phyloP scores from a whole-genome alignment of 2,113 vertebrate species.

The zebrafish (Danio rerio) region DNA sequence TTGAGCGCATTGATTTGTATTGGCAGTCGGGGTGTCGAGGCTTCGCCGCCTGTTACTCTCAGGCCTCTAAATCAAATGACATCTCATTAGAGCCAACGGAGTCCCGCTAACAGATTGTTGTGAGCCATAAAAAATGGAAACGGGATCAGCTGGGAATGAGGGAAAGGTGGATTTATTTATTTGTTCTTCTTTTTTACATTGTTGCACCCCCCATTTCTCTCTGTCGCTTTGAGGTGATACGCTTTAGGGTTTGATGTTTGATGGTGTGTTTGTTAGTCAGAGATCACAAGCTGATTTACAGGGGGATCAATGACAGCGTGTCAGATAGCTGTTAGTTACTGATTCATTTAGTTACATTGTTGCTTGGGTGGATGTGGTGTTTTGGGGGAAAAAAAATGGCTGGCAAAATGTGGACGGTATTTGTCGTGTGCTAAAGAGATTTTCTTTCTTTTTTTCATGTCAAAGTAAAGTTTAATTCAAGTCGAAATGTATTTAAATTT shows the following conservation, averaged over 20 bases:
- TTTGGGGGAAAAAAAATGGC: not conserved
- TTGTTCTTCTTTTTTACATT: not conserved
- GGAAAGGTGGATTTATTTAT: constrained; percentile 60
- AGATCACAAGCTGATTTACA: constrained; percentile 18
- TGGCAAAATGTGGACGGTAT: not conserved
- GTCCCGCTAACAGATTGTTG: constrained; percentile 71
- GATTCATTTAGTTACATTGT: not conserved
- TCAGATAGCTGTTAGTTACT: not conserved
- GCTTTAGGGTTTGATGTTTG: constrained; percentile 31
- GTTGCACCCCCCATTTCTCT: not conserved
- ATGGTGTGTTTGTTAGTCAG: constrained; percentile 9
- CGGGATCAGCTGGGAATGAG: constrained; percentile 62
- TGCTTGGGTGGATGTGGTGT: not conserved
- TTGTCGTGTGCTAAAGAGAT: not conserved
- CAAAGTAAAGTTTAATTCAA: too few species aligned
- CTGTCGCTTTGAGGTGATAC: not conserved
- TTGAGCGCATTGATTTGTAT: constrained; percentile 83
- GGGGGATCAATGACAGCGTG: constrained; percentile 27
- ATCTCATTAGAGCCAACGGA: constrained; percentile 78
- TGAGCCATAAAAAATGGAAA: constrained; percentile 73
- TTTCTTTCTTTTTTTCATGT: not conserved
- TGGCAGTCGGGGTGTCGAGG: constrained; percentile 58
- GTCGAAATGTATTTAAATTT: too few species aligned
- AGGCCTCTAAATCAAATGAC: constrained; percentile 81
- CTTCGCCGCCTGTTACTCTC: constrained; percentile 66